Evolutionary conservation across 2,113 vertebrate genomes (phyloP).

Genomic region (Recurvirostra avosetta): DNA sequence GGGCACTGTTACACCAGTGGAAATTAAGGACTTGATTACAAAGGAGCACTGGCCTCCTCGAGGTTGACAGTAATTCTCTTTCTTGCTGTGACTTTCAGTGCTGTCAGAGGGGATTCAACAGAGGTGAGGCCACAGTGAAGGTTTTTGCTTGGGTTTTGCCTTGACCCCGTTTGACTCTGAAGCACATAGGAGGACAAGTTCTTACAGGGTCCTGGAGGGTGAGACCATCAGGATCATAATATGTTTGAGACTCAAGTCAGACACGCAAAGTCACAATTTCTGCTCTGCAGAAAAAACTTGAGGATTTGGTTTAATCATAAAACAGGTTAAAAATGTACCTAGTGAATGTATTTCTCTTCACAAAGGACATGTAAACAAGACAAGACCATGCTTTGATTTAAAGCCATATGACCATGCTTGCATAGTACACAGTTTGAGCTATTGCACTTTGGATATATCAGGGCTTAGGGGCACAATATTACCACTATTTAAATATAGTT

Average conservation of each 20-base stretch:
- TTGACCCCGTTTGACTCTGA: not conserved
- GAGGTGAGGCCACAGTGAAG: not conserved
- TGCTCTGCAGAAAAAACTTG: not conserved
- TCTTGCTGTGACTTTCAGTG: not conserved
- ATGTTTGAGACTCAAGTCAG: not conserved
- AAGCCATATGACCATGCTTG: not conserved
- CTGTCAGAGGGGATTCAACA: not conserved
- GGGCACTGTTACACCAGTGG: not conserved
- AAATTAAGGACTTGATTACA: not conserved
- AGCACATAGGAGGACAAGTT: not conserved
- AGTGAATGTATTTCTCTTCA: not conserved
- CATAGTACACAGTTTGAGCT: not conserved
- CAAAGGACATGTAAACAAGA: not conserved
- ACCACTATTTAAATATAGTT: not conserved
- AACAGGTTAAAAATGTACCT: not conserved
- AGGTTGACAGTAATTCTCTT: not conserved
- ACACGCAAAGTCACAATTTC: not conserved
- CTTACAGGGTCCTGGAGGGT: not conserved
- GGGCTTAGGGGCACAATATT: not conserved
- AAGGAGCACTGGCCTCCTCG: not conserved
- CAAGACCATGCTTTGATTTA: not conserved
- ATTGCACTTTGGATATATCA: rapidly evolving
- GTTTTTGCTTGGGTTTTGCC: not conserved
- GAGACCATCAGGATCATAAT: not conserved
- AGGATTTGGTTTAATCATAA: not conserved